These are phyloP conservation scores for Stictonetta naevosa DNA, from an alignment of 2,113 vertebrate species.

Conservation along the genomic window DNA sequence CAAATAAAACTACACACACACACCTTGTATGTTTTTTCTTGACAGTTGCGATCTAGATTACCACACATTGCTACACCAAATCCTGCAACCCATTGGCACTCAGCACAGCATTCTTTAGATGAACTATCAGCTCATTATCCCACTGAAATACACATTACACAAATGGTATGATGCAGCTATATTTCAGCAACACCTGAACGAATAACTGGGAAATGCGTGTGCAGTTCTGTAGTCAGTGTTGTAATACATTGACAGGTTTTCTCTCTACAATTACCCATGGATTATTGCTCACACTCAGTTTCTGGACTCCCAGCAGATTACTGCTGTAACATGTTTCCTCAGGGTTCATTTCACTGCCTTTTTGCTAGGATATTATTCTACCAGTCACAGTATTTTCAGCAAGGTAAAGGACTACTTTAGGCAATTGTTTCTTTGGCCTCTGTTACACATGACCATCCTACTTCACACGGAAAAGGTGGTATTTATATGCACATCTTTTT, in stretches of 20 bases:
- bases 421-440: neutral
- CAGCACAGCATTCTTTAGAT: neutral
- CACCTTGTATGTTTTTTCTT: neutral
- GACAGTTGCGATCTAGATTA: neutral
- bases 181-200: neutral
- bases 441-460: neutral
- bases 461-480: neutral
- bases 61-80: neutral
- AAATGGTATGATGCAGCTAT: neutral
- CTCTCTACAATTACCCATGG: neutral
- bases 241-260: neutral
- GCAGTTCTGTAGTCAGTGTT: neutral
- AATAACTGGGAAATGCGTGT: neutral
- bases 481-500: neutral
- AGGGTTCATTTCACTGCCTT: neutral
- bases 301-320: conserved; percentile 8
- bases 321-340: neutral
- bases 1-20: too few relatives aligned
- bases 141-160: conserved; percentile 13
- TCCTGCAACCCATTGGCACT: neutral
- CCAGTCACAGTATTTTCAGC: neutral
- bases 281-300: neutral
- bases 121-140: conserved; percentile 9
- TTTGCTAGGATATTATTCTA: neutral
- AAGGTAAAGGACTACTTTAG: neutral